Conservation (phyloP, 2,888 invertebrate species). For the Dicyrtoma fusca region DNA sequence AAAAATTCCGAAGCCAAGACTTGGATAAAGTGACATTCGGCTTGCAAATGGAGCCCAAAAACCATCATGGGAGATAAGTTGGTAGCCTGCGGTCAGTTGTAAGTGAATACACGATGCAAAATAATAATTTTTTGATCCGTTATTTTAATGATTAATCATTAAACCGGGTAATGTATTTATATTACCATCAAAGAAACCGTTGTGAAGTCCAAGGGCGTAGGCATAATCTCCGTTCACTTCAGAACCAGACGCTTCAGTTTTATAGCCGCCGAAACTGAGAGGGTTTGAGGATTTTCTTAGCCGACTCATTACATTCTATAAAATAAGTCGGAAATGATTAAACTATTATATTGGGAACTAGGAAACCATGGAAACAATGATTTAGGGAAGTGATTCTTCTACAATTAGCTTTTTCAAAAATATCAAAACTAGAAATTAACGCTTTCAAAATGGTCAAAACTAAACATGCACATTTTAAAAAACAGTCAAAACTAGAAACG, state of each 20-base stretch:
- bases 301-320: constrained; percentile 19
- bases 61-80: constrained; percentile 32
- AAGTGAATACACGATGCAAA: background rate
- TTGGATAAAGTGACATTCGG: constrained; percentile 35
- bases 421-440: too few relatives aligned
- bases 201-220: constrained; percentile 28
- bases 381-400: too few relatives aligned
- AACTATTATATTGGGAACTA: too few relatives aligned
- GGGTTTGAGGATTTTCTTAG: constrained; percentile 10
- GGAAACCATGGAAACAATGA: too few relatives aligned
- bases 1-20: constrained; percentile 33
- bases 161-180: background rate
- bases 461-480: too few relatives aligned
- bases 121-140: background rate
- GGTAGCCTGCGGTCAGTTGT: constrained; percentile 30
- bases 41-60: constrained; percentile 36
- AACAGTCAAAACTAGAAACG: background rate
- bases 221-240: constrained; percentile 33
- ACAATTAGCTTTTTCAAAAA: too few relatives aligned
- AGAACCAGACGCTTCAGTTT: background rate
- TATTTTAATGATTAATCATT: background rate
- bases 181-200: constrained; percentile 29
- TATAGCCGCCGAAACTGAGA: constrained; percentile 13
- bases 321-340: too few relatives aligned
- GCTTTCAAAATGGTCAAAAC: too few relatives aligned